Evolutionary conservation across 2,797 vertebrate species (phyloP).

Genomic region (Melanotaenia parkinsoni): DNA sequence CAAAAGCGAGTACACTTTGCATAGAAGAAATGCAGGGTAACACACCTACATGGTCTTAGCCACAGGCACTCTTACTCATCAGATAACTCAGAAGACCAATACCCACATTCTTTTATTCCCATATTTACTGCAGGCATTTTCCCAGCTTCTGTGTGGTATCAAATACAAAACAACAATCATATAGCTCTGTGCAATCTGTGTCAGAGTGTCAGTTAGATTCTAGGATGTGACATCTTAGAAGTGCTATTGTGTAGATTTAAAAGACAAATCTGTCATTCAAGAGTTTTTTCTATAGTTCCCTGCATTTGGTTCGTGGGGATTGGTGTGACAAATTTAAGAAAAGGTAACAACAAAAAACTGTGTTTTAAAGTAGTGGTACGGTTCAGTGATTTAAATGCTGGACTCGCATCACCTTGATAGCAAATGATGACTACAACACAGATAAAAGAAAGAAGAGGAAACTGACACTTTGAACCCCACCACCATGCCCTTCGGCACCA

Average conservation of each 20-base stretch:
- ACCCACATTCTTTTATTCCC: conserved; percentile 8
- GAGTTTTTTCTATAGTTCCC: neutral
- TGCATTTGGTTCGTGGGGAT: too few species aligned
- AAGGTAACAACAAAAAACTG: neutral
- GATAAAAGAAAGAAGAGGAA: conserved; percentile 25
- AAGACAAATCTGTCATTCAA: neutral
- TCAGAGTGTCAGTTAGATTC: neutral
- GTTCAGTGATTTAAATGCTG: neutral
- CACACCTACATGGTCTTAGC: neutral
- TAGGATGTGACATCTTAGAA: neutral
- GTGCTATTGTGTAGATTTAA: neutral
- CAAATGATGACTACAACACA: neutral
- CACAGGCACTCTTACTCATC: conserved; percentile 6
- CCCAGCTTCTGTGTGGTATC: neutral
- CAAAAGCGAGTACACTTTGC: neutral
- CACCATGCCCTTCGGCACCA: neutral
- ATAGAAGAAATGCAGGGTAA: neutral
- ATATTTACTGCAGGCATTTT: neutral
- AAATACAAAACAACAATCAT: neutral
- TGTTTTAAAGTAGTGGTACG: conserved; percentile 4
- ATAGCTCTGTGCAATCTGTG: neutral
- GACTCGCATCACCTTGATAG: neutral
- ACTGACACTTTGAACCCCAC: conserved; percentile 4
- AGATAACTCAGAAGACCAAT: neutral
- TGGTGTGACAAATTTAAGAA: neutral